These are phyloP conservation scores for Lordiphosa andalusiaca DNA, from an alignment of 2,888 invertebrate species.

Conservation along the genomic window DNA sequence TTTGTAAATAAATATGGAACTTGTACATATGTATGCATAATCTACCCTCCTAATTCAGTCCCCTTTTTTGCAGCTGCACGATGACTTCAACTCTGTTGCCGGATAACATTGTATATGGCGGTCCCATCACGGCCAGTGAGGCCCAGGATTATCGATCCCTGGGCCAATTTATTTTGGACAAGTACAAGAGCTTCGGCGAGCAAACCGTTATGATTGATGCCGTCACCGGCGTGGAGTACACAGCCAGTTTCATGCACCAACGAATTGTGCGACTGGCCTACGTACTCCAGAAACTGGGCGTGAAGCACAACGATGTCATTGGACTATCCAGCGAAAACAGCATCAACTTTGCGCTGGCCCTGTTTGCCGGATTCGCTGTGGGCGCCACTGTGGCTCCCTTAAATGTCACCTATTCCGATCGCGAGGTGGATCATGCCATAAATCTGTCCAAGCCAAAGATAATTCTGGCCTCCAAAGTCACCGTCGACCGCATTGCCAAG, in stretches of 20 bases:
- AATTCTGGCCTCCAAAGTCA: slow-evolving; percentile 85
- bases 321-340: slow-evolving; percentile 83
- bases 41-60: slow-evolving; percentile 16
- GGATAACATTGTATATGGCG: slow-evolving; percentile 78
- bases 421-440: slow-evolving; percentile 86
- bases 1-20: too few species aligned
- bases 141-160: slow-evolving; percentile 75
- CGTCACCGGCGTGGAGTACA: slow-evolving; percentile 66
- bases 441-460: slow-evolving; percentile 86
- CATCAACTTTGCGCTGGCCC: slow-evolving; percentile 81
- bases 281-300: slow-evolving; percentile 80
- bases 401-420: slow-evolving; percentile 83
- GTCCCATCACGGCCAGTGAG: slow-evolving; percentile 50
- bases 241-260: slow-evolving; percentile 67
- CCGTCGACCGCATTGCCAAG: slow-evolving; percentile 82
- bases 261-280: slow-evolving; percentile 71
- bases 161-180: slow-evolving; percentile 82
- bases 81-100: slow-evolving; percentile 70
- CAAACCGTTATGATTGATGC: slow-evolving; percentile 81
- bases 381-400: slow-evolving; percentile 83
- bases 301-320: slow-evolving; percentile 81
- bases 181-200: slow-evolving; percentile 81
- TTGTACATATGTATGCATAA: too few species aligned
- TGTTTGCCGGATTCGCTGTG: slow-evolving; percentile 81
- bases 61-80: slow-evolving; percentile 19